Evolutionary conservation across 2,797 vertebrate species (phyloP).

Genomic region (Champsocephalus gunnari): DNA sequence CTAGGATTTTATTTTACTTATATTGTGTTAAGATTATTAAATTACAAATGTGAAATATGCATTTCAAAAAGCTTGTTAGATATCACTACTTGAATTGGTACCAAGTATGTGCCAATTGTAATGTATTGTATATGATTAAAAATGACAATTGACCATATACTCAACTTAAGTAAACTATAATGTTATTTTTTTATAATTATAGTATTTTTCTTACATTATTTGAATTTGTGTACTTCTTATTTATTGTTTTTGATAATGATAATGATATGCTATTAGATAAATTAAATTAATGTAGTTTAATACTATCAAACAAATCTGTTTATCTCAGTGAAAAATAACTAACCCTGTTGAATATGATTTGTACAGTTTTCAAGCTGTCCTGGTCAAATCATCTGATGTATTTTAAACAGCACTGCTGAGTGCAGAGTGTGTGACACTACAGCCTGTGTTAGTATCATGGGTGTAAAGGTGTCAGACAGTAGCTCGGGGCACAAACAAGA

Average conservation of each 20-base stretch:
- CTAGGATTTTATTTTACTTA: neutral
- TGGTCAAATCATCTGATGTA: neutral
- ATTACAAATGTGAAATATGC: too few species aligned
- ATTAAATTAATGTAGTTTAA: neutral
- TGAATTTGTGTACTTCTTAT: neutral
- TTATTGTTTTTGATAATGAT: neutral
- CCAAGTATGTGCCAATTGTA: too few species aligned
- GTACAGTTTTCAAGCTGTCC: neutral
- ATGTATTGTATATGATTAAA: too few species aligned
- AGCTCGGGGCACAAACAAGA: slow-evolving; percentile 36
- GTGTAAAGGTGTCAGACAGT: slow-evolving; percentile 16
- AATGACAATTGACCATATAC: too few species aligned
- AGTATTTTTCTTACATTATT: too few species aligned
- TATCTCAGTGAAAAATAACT: neutral
- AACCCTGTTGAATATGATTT: neutral
- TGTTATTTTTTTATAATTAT: too few species aligned
- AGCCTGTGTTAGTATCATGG: slow-evolving; percentile 11
- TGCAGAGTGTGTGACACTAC: slow-evolving; percentile 5
- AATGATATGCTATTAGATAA: neutral
- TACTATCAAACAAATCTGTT: neutral
- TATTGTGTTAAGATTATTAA: too few species aligned
- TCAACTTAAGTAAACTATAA: too few species aligned
- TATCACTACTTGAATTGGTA: too few species aligned
- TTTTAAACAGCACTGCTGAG: slow-evolving; percentile 10
- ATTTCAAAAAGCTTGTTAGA: too few species aligned